phyloP scores from a whole-genome alignment of 1,140 invertebrate species.

The Zaprionus tsacasi region DNA sequence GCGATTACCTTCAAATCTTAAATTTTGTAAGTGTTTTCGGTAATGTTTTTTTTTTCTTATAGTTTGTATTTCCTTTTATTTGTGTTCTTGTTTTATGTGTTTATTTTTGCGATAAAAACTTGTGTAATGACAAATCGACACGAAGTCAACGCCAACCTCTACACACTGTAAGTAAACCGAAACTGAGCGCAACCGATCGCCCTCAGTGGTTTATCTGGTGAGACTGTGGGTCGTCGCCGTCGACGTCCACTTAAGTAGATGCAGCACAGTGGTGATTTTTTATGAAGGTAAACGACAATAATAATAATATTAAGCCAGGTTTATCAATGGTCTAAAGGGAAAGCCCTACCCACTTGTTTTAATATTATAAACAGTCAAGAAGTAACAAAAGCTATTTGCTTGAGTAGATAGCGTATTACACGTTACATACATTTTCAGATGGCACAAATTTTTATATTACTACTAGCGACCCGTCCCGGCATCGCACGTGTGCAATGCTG shows the following conservation, averaged over 20 bases:
- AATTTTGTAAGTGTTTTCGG: not conserved
- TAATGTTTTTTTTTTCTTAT: not conserved
- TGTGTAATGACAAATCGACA: constrained; percentile 18
- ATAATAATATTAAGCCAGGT: no score
- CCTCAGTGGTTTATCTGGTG: constrained; percentile 67
- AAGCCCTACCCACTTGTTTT: no score
- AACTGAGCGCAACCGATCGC: constrained; percentile 66
- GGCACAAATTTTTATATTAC: no score
- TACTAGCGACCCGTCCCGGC: no score
- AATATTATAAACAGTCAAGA: no score
- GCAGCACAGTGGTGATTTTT: not conserved
- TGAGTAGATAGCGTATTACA: no score
- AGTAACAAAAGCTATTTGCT: no score
- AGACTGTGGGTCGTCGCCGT: constrained; percentile 24
- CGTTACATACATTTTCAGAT: no score
- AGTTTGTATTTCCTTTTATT: constrained; percentile 39
- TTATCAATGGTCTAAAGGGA: no score
- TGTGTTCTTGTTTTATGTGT: constrained; percentile 26
- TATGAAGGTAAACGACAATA: no score
- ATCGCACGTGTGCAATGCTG: no score
- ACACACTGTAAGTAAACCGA: constrained; percentile 57
- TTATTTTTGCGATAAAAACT: constrained; percentile 36
- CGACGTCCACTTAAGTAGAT: constrained; percentile 5
- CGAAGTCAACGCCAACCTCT: constrained; percentile 53
- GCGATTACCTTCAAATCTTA: constrained; percentile 27